Base-by-base conservation (phyloP, 2,113 vertebrate genomes). In the Chaenocephalus aceratus region DNA sequence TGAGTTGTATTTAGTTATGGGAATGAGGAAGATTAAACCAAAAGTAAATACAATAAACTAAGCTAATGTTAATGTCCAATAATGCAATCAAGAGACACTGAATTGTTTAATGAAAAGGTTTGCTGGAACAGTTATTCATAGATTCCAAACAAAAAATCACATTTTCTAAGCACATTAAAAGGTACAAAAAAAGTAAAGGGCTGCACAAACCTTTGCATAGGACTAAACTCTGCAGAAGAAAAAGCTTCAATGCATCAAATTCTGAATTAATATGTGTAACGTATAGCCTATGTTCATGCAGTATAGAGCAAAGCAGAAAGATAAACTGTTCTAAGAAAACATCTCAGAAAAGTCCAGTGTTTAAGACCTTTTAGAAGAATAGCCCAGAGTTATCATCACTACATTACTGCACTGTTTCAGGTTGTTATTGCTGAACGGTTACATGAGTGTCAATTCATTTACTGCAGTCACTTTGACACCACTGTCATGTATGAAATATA, bases 191-290 rank as follows among this genome's bases (percentile, higher is more conserved):
- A 83, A 72, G 51, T 86, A 56, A 9, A 76, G 59, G 75, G 82
- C 63, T 75, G 63, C 77, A 86, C 80, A 82, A 85, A 89, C 81
- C 62, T 74, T 91, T 93, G 91, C 90, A 93, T 91, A 89, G 88
- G 82, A 83, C 78, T 86, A 72, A 82, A 91, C 23, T 85, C 23
- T 85, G 86, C 66, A 70, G 73, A 80, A 86, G 53, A 72, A 86
- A 67, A 14, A 60, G 66, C 76, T 83, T 80, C 34, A 67, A 75
- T 63, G 26, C 41, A 45, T 66, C 45, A 75, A 56, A 72, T 69
- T 80, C 16, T 56, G 65, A 77, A 46, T 64, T 34, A 56, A 76
- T 36, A 6, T 71, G 78, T 61, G 4, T 41, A 41, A 45, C 6
- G 2, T 64, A 75, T 75, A 30, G 30, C 30, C 30, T 30, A 75